Evolutionary conservation across 2,888 invertebrate species (phyloP).

Genomic region (Aquatica leii): DNA sequence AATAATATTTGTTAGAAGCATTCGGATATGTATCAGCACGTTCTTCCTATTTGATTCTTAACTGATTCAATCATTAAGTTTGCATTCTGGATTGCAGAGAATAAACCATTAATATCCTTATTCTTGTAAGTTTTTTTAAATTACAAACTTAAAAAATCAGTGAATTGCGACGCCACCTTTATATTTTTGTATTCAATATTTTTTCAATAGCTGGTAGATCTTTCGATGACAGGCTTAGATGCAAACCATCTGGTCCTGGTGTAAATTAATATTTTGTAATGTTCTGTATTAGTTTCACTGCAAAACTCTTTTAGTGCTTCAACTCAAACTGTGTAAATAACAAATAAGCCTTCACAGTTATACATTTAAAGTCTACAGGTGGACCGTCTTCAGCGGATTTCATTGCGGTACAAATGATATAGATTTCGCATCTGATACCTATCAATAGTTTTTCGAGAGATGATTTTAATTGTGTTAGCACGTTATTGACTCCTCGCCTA

Average conservation of each 20-base stretch:
- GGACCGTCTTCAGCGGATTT: constrained; percentile 46
- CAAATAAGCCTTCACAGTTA: constrained; percentile 46
- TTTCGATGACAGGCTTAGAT: constrained; percentile 43
- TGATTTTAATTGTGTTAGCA: constrained; percentile 44
- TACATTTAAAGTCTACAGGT: constrained; percentile 44
- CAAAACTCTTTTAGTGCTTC: constrained; percentile 45
- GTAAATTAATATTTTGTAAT: constrained; percentile 39
- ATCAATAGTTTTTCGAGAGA: constrained; percentile 38
- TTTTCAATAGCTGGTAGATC: constrained; percentile 50
- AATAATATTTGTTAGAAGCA: constrained; percentile 65
- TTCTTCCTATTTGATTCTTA: constrained; percentile 67
- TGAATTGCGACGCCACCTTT: too few relatives aligned
- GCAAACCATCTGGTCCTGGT: constrained; percentile 46
- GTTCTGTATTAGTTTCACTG: constrained; percentile 41
- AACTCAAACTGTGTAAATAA: too few relatives aligned
- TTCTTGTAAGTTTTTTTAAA: too few relatives aligned
- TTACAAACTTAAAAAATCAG: too few relatives aligned
- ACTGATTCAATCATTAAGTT: constrained; percentile 69
- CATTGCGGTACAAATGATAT: constrained; percentile 45
- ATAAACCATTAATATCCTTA: constrained; percentile 71
- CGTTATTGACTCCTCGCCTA: constrained; percentile 44
- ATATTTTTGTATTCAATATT: too few relatives aligned
- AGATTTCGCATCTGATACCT: constrained; percentile 41
- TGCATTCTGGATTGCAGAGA: constrained; percentile 73
- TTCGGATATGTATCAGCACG: constrained; percentile 65